Evolutionary conservation across 35 echinoderm and acorn worm genomes (phyloP).

Genomic region (Nesometra sesokonis): DNA sequence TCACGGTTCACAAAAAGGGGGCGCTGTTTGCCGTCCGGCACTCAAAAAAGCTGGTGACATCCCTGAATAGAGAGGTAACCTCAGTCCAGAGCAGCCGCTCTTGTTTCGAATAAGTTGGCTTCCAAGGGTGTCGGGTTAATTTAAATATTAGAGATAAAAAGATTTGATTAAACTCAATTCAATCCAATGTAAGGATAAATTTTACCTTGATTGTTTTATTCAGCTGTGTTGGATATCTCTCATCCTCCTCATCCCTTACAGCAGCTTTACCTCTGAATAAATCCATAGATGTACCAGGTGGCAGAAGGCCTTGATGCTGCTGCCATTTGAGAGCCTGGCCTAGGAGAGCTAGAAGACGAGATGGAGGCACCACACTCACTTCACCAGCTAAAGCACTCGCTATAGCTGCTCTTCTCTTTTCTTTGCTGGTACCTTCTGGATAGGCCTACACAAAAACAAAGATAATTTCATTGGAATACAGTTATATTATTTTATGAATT

Average conservation of each 20-base stretch:
- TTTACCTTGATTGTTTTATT: constrained; percentile 93
- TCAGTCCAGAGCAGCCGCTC: no score
- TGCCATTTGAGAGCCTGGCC: constrained; percentile 98
- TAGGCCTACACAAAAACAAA: constrained; percentile 47
- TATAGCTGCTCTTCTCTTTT: constrained; percentile 85
- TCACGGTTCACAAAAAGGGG: no score
- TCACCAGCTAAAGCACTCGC: constrained; percentile 89
- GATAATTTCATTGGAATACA: no score
- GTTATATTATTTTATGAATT: no score
- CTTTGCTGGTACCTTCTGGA: constrained; percentile 91
- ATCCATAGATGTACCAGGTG: constrained; percentile 88
- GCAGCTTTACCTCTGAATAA: constrained; percentile 97
- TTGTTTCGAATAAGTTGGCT: no score
- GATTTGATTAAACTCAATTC: no score
- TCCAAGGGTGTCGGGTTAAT: no score
- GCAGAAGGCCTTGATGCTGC: constrained; percentile 90
- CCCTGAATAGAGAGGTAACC: no score
- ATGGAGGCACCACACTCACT: constrained; percentile 92
- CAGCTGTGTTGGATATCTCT: constrained; percentile 98
- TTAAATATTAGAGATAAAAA: no score
- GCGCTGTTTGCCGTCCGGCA: no score
- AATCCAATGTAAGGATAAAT: no score
- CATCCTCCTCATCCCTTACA: constrained; percentile 93
- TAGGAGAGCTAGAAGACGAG: constrained; percentile 91
- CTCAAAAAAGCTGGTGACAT: no score